These are phyloP conservation scores for Pachyrhynchus sulphureomaculatus DNA, from an alignment of 1,140 invertebrate species.

Conservation along the genomic window DNA sequence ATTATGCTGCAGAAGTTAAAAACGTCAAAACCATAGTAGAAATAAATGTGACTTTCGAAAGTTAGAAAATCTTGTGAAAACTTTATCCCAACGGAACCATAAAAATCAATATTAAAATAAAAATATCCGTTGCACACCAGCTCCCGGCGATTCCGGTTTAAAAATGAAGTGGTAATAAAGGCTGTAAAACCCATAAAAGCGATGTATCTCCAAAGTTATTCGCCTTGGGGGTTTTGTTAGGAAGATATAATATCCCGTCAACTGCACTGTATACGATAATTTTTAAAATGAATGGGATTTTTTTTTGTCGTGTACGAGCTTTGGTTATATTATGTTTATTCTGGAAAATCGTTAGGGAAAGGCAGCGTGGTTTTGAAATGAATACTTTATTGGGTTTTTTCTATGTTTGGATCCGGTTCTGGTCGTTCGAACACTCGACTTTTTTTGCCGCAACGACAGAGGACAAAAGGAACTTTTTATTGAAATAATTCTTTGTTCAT, in stretches of 20 bases:
- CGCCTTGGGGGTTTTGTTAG: background rate
- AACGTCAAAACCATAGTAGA: no score
- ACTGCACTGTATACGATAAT: slow-evolving; percentile 1
- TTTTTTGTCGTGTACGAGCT: background rate
- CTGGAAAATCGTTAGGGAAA: no score
- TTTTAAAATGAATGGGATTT: background rate
- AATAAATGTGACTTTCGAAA: background rate
- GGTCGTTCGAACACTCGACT: no score
- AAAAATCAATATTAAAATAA: slow-evolving; percentile 14
- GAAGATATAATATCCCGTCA: slow-evolving; percentile 10
- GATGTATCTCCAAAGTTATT: slow-evolving; percentile 8
- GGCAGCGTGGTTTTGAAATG: no score
- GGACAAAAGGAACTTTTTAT: no score
- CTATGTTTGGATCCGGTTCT: no score
- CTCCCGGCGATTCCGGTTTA: background rate
- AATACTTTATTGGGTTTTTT: no score
- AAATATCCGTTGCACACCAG: background rate
- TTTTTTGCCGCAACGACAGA: no score
- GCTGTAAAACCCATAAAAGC: slow-evolving; percentile 1
- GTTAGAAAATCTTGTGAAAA: background rate
- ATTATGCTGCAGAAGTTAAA: no score
- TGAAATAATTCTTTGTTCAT: no score
- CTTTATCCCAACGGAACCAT: background rate
- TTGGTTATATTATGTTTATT: background rate
- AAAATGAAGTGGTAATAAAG: slow-evolving; percentile 10